Evolutionary conservation across 2,113 vertebrate species (phyloP).

Genomic region (Mustela nigripes): DNA sequence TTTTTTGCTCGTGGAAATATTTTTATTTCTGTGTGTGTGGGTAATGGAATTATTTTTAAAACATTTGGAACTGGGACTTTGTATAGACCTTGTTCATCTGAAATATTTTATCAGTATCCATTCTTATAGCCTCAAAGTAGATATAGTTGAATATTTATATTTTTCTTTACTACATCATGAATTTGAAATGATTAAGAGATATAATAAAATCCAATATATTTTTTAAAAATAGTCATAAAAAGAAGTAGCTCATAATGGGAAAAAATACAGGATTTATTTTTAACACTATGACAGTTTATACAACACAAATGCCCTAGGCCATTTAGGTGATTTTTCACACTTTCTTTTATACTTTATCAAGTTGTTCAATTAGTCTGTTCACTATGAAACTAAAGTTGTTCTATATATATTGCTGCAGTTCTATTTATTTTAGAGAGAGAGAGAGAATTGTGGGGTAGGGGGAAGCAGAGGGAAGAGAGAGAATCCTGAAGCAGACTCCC

Average conservation of each 20-base stretch:
- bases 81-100: conserved; percentile 35
- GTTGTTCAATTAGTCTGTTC: conserved; percentile 32
- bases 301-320: not conserved
- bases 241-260: not conserved
- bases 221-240: not conserved
- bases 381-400: not conserved
- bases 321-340: conserved; percentile 60
- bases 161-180: conserved; percentile 60
- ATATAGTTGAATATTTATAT: conserved; percentile 73
- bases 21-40: conserved; percentile 55
- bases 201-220: conserved; percentile 22
- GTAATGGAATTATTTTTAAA: conserved; percentile 75
- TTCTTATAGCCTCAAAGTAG: conserved; percentile 61
- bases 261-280: conserved; percentile 44
- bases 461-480: not conserved
- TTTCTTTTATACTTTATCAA: conserved; percentile 56
- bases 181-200: conserved; percentile 58
- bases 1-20: conserved; percentile 60
- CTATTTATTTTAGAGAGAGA: not conserved
- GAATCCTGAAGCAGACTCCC: not conserved
- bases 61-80: conserved; percentile 60
- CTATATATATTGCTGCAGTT: not conserved
- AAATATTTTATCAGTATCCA: conserved; percentile 67
- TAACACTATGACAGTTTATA: conserved; percentile 33
- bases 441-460: not conserved